Percentiles rank a stretch among this genome's conserved stretches.
phyloP scores from a whole-genome alignment of 2,888 invertebrate genomes.

The Plusia festucae region DNA sequence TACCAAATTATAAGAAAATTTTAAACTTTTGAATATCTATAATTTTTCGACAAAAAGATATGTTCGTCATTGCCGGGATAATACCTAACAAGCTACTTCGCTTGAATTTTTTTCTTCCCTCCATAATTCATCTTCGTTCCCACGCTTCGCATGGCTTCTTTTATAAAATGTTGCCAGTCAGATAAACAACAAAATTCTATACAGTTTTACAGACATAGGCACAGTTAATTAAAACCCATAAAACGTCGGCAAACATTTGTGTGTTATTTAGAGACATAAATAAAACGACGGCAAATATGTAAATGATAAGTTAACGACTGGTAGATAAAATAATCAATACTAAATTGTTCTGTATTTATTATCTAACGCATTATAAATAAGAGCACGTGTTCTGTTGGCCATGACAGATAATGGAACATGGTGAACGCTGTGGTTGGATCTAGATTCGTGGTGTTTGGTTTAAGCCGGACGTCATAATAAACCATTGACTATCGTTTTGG shows the following conservation, averaged over 20 bases:
- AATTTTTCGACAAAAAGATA: no score
- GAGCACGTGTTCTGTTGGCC: neutral
- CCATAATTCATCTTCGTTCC: no score
- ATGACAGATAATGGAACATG: neutral
- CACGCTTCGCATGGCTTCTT: no score
- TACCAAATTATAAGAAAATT: no score
- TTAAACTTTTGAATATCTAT: no score
- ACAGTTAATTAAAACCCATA: neutral
- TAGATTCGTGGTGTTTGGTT: neutral
- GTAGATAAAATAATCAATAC: constrained; percentile 4
- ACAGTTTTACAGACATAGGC: neutral
- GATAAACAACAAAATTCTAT: neutral
- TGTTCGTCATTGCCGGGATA: no score
- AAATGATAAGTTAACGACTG: constrained; percentile 1
- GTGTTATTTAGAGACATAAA: neutral
- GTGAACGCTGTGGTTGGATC: neutral
- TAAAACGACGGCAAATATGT: constrained; percentile 4
- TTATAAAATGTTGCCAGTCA: no score
- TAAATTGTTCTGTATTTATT: constrained; percentile 2
- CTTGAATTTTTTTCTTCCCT: no score
- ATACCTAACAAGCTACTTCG: no score
- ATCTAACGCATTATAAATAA: neutral
- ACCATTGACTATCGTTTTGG: neutral
- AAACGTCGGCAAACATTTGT: neutral
- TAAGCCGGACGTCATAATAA: neutral